Evolutionary conservation across 1,140 invertebrate species (phyloP), one percentile per base, ranked within the genome.

Genomic region (Propsilocerus akamusi): DNA sequence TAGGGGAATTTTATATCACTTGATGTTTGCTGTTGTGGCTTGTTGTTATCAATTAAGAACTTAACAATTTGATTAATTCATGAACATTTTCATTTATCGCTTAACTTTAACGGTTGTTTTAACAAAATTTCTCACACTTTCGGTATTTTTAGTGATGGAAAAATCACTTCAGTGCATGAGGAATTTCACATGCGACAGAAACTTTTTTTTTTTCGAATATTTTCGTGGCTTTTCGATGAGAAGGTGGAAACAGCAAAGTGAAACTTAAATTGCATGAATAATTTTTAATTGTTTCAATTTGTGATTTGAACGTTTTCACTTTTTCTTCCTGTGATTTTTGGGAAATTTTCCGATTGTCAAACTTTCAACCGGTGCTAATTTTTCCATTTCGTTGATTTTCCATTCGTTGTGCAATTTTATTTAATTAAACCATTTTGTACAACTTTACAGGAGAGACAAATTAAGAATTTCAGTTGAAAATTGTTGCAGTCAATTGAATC

Each of bases 231-330:
- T 41, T 41, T 41, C 17, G 14, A 41, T 41, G 17, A 41, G 22
- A 41, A 41, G 14, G 34, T 41, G 17, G 17, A 20, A 41, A 20
- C n/a, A 17, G 22, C n/a, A 37, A 17, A 20, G 17, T 17, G 34
- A 41, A 41, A 41, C 34, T 41, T 41, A 41, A 41, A 41, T 41
- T 41, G 34, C 22, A 41, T 20, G 34, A 41, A 41, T 41, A 41
- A 41, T 41, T 41, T 41, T 41, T 41, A 41, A 41, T 41, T 41
- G 34, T 17, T 41, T 41, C 34, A 41, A 41, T 41, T 41, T 41
- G 17, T 41, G 17, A 30, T 30, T 11, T 30, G n/a, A 30, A 30
- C 10, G 10, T 8, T 30, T 30, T 30, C 28, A 30, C 28, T 41
- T 41, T 41, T 17, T 41, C 14, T n/a, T n/a, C n/a, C n/a, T n/a